phyloP scores from a whole-genome alignment of 2,113 vertebrate species.

The Tachysurus vachellii region DNA sequence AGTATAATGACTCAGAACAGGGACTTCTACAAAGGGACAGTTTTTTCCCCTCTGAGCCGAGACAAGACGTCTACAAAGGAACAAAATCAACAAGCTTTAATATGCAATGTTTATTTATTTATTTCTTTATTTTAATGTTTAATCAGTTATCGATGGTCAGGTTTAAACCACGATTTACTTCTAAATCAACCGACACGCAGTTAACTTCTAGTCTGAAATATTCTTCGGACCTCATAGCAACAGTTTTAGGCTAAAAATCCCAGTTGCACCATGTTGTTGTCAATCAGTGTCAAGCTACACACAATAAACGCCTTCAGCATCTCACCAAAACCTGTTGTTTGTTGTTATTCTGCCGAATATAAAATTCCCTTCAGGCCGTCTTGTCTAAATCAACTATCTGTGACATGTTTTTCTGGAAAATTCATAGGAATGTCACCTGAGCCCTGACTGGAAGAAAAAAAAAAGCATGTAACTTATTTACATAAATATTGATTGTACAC shows the following conservation, averaged over 20 bases:
- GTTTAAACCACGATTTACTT: background rate
- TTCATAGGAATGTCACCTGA: slow-evolving; percentile 18
- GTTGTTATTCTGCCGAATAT: slow-evolving; percentile 29
- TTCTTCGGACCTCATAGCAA: slow-evolving; percentile 52
- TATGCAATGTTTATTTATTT: background rate
- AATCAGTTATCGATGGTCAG: background rate
- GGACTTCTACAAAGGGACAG: slow-evolving; percentile 61
- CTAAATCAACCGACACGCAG: background rate
- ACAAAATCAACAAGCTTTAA: slow-evolving; percentile 35
- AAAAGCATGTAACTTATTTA: background rate
- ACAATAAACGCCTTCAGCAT: slow-evolving; percentile 17
- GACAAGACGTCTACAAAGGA: slow-evolving; percentile 67
- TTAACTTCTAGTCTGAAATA: background rate
- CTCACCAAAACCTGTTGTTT: slow-evolving; percentile 18
- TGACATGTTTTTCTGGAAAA: slow-evolving; percentile 18
- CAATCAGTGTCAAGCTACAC: slow-evolving; percentile 62
- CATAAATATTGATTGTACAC: background rate
- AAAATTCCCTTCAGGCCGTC: slow-evolving; percentile 24
- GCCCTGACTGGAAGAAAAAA: background rate
- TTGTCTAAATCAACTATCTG: slow-evolving; percentile 26
- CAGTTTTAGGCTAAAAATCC: slow-evolving; percentile 68
- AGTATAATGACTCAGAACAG: slow-evolving; percentile 71
- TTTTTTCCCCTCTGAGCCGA: slow-evolving; percentile 45
- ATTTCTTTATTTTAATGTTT: background rate
- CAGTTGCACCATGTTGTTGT: slow-evolving; percentile 62